These are phyloP conservation scores for Ictidomys tridecemlineatus DNA, from an alignment of 2,113 vertebrate genomes.

Conservation along the genomic window DNA sequence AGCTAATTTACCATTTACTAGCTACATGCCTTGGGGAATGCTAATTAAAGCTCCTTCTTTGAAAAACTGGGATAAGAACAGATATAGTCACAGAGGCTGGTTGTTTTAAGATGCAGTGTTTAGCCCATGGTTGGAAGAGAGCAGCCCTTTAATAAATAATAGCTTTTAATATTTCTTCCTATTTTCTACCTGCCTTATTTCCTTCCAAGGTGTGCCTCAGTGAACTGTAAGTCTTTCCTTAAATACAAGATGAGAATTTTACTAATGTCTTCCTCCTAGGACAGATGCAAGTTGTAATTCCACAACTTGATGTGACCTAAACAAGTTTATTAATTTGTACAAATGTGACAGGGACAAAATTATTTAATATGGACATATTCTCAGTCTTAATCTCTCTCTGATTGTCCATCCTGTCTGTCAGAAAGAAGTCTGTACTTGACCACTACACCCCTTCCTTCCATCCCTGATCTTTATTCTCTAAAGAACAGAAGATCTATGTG, in stretches of 20 bases:
- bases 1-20: neutral
- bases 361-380: neutral
- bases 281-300: neutral
- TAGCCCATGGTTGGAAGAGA: neutral
- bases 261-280: neutral
- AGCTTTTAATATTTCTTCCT: neutral
- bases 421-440: neutral
- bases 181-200: neutral
- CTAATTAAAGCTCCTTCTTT: neutral
- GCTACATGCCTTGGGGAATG: neutral
- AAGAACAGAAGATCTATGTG: neutral
- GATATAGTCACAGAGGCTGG: neutral
- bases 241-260: slow-evolving; percentile 1
- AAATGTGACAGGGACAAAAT: neutral
- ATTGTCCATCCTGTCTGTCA: neutral
- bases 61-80: neutral
- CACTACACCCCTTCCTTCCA: neutral
- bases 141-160: neutral
- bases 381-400: neutral
- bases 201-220: neutral
- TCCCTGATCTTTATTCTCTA: neutral
- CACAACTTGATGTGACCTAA: neutral
- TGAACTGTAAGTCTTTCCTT: neutral
- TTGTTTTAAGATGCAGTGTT: neutral
- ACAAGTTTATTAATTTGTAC: neutral